Conservation (phyloP, 2,113 vertebrate genomes). For the Pyxicephalus adspersus region DNA sequence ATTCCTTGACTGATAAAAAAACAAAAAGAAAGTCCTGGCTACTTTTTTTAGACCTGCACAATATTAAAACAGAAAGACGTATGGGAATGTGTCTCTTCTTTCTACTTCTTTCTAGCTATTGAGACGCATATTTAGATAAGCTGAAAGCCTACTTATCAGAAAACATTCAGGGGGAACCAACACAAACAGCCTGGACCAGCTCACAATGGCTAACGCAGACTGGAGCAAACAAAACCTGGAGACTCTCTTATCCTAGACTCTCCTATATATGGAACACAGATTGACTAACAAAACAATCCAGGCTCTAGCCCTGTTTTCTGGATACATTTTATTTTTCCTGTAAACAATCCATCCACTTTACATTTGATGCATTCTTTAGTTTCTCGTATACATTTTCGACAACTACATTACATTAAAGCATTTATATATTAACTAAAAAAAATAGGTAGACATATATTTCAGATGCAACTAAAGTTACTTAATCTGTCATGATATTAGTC, state of each 20-base stretch:
- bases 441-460: no score
- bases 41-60: no score
- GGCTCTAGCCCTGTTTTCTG: neutral
- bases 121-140: conserved; percentile 12
- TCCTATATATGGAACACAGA: neutral
- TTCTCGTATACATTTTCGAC: no score
- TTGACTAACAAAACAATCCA: conserved; percentile 18
- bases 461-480: no score
- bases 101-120: neutral
- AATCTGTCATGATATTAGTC: no score
- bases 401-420: no score
- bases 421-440: no score
- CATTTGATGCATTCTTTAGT: no score
- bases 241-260: conserved; percentile 46
- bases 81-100: neutral
- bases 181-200: conserved; percentile 30
- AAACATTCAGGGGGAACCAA: conserved; percentile 29
- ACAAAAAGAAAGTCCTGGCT: no score
- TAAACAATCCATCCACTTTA: neutral
- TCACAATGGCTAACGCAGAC: conserved; percentile 28
- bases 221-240: conserved; percentile 33
- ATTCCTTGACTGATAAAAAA: no score
- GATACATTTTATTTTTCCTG: neutral
- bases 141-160: conserved; percentile 27
- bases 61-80: neutral